phyloP scores from a whole-genome alignment of 2,113 vertebrate species.

The Bagarius yarrelli region DNA sequence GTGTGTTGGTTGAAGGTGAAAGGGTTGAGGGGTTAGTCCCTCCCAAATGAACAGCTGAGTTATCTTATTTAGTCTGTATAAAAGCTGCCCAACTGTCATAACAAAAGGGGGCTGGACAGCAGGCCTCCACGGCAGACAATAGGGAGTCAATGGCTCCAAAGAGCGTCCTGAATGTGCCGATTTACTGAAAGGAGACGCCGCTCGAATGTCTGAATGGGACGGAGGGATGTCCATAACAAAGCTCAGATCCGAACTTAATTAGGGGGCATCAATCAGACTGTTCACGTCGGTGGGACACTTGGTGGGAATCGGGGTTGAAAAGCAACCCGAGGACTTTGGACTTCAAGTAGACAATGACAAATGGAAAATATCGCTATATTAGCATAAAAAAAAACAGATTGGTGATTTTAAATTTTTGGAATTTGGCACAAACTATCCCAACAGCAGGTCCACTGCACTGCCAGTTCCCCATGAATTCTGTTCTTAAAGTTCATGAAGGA shows the following conservation, averaged over 20 bases:
- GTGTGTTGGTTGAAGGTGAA: conserved; percentile 55
- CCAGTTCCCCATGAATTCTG: no score
- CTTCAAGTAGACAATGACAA: conserved; percentile 26
- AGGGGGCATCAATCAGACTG: conserved; percentile 46
- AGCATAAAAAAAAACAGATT: conserved; percentile 2
- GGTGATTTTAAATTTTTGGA: no score
- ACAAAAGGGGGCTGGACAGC: conserved; percentile 71
- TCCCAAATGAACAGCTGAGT: conserved; percentile 78
- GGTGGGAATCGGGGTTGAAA: conserved; percentile 21
- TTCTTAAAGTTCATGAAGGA: no score
- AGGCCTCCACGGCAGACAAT: conserved; percentile 65
- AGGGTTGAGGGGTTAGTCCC: conserved; percentile 67
- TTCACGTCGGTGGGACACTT: conserved; percentile 13
- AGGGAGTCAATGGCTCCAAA: conserved; percentile 56
- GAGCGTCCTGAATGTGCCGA: conserved; percentile 49
- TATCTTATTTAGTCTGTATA: conserved; percentile 75
- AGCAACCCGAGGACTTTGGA: conserved; percentile 16
- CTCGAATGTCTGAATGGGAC: conserved; percentile 49
- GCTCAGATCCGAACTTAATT: conserved; percentile 53
- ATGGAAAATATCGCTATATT: neutral
- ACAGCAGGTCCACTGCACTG: no score
- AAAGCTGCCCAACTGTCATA: conserved; percentile 78
- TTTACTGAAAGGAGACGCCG: conserved; percentile 46
- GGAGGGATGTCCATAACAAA: conserved; percentile 64
- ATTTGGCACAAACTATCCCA: no score